Percentiles rank a stretch among this genome's conserved stretches.
phyloP scores from a whole-genome alignment of 2,797 vertebrate species.

The Centroberyx gerrardi region DNA sequence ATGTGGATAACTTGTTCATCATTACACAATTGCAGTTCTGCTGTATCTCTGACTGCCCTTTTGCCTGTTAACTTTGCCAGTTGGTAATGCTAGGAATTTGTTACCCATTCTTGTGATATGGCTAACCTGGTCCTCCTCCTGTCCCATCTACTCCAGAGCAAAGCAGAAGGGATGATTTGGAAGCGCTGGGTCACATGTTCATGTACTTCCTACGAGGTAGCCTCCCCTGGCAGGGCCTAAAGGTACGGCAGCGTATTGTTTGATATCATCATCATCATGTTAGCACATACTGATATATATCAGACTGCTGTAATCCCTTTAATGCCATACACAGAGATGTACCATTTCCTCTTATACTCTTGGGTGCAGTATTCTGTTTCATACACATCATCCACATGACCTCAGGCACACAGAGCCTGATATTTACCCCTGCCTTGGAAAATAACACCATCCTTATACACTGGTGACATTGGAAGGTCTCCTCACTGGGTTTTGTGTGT shows the following conservation, averaged over 20 bases:
- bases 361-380: slow-evolving; percentile 16
- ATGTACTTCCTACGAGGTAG: slow-evolving; percentile 99
- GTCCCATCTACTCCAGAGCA: slow-evolving; percentile 87
- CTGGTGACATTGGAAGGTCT: slow-evolving; percentile 34
- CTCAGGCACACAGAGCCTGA: slow-evolving; percentile 13
- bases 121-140: slow-evolving; percentile 16
- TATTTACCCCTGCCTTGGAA: background rate
- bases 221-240: slow-evolving; percentile 98
- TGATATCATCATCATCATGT: slow-evolving; percentile 12
- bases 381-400: slow-evolving; percentile 17
- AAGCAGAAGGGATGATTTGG: slow-evolving; percentile 98
- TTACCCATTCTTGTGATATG: background rate
- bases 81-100: background rate
- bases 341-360: slow-evolving; percentile 6
- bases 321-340: slow-evolving; percentile 1
- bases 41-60: background rate
- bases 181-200: slow-evolving; percentile 98
- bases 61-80: slow-evolving; percentile 8
- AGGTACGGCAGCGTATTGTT: slow-evolving; percentile 83
- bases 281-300: slow-evolving; percentile 17
- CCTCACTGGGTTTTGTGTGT: background rate
- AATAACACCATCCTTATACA: slow-evolving; percentile 21
- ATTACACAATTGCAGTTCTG: background rate
- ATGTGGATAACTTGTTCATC: background rate
- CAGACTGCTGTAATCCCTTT: slow-evolving; percentile 24